Percentiles rank a stretch among this genome's conserved stretches.
phyloP scores from a whole-genome alignment of 2,888 invertebrate species.

The Odontocolon sp. region DNA sequence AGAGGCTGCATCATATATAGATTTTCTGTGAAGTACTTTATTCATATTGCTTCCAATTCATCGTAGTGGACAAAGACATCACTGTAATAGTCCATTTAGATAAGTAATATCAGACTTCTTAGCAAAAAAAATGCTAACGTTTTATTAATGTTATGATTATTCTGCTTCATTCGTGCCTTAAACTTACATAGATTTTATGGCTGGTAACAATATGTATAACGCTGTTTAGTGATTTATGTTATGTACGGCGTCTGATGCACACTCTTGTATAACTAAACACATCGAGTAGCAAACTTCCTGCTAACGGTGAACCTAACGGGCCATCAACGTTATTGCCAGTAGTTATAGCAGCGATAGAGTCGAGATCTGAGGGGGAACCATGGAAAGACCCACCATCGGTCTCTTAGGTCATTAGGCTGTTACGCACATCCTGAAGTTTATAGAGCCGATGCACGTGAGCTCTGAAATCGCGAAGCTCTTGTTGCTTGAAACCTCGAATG shows the following conservation, averaged over 20 bases:
- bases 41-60: too few relatives aligned
- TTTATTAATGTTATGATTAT: too few relatives aligned
- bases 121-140: too few relatives aligned
- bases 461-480: constrained; percentile 7
- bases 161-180: too few relatives aligned
- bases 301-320: constrained; percentile 58
- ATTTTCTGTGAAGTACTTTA: too few relatives aligned
- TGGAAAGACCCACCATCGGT: constrained; percentile 1
- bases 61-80: too few relatives aligned
- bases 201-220: neutral
- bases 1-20: too few relatives aligned
- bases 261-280: constrained; percentile 34
- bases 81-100: too few relatives aligned
- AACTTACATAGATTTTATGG: neutral
- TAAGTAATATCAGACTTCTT: too few relatives aligned
- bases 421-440: constrained; percentile 27
- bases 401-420: constrained; percentile 36
- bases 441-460: neutral
- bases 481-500: neutral
- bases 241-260: constrained; percentile 15
- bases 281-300: constrained; percentile 25
- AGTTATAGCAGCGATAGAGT: constrained; percentile 8
- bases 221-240: neutral
- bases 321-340: constrained; percentile 32
- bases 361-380: too few relatives aligned